A percentile compares a stretch with the other conserved stretches of the same genome.
These are phyloP conservation scores for Scaptomyza reducta DNA, from an alignment of 2,888 invertebrate genomes.

Conservation along the genomic window DNA sequence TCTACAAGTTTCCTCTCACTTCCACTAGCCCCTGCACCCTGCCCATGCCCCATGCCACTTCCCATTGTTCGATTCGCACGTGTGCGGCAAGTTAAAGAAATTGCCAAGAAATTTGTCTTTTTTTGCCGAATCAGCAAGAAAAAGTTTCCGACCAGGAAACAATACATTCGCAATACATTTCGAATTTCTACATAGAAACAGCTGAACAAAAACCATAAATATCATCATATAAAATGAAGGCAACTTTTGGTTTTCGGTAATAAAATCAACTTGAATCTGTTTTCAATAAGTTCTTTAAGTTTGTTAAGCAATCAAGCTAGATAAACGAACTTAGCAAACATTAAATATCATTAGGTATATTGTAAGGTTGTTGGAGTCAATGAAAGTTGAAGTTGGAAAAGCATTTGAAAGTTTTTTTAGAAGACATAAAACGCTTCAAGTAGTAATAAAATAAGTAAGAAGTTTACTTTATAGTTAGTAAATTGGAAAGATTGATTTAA, in stretches of 20 bases:
- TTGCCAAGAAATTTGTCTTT: conserved; percentile 46
- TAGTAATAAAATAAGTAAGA: background rate
- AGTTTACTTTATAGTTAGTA: background rate
- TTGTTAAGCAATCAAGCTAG: background rate
- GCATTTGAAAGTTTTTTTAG: too few relatives aligned
- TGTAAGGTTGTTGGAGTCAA: background rate
- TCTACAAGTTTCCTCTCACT: conserved; percentile 2
- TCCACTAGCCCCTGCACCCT: too few relatives aligned
- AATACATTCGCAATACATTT: conserved; percentile 26
- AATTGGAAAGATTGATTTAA: too few relatives aligned
- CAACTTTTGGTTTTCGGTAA: conserved; percentile 25
- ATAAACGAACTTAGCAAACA: background rate
- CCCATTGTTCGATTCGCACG: conserved; percentile 57
- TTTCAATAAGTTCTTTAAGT: background rate
- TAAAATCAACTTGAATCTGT: conserved; percentile 10
- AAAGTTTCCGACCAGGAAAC: conserved; percentile 48
- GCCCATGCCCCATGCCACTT: background rate
- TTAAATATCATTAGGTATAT: background rate
- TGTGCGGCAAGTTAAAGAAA: conserved; percentile 51
- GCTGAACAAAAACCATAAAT: background rate
- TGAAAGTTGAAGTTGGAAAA: background rate
- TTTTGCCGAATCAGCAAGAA: conserved; percentile 40
- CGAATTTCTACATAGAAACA: conserved; percentile 4
- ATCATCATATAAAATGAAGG: conserved; percentile 28
- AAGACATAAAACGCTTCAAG: background rate